Conservation (phyloP, 2,888 invertebrate genomes). For the Synergus umbraculus region DNA sequence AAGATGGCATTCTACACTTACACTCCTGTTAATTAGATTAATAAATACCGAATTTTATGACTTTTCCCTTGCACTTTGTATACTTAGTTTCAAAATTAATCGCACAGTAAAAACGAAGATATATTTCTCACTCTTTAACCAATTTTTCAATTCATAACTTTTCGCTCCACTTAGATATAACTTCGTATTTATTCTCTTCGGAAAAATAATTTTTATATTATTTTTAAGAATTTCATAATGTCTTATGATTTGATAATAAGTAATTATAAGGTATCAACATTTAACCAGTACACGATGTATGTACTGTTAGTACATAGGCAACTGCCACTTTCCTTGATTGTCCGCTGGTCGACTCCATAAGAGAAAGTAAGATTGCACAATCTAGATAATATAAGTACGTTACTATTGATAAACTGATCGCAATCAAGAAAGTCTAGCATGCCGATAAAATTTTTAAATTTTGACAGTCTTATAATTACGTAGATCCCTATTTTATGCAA, state of each 20-base stretch:
- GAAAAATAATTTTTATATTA: not conserved
- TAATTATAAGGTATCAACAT: not conserved
- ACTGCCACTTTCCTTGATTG: constrained; percentile 25
- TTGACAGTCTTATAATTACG: too few relatives aligned
- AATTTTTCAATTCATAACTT: not conserved
- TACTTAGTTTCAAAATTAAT: not conserved
- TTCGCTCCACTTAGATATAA: not conserved
- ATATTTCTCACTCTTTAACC: not conserved
- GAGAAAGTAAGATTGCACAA: constrained; percentile 37
- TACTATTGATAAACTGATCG: constrained; percentile 7
- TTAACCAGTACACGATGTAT: not conserved
- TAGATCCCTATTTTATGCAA: too few relatives aligned
- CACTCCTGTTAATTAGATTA: not conserved
- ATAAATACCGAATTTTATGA: not conserved
- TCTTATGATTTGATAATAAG: not conserved
- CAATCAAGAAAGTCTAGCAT: not conserved
- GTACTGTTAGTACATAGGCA: not conserved
- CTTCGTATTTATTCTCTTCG: not conserved
- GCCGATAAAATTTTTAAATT: not conserved
- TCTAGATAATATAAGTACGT: not conserved
- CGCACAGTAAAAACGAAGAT: not conserved
- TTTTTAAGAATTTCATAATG: not conserved
- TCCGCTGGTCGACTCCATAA: not conserved
- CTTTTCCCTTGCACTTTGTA: not conserved
- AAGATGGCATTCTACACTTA: constrained; percentile 21